phyloP scores from a whole-genome alignment of 2,888 invertebrate species.

The Macrosoma leucophasiata region DNA sequence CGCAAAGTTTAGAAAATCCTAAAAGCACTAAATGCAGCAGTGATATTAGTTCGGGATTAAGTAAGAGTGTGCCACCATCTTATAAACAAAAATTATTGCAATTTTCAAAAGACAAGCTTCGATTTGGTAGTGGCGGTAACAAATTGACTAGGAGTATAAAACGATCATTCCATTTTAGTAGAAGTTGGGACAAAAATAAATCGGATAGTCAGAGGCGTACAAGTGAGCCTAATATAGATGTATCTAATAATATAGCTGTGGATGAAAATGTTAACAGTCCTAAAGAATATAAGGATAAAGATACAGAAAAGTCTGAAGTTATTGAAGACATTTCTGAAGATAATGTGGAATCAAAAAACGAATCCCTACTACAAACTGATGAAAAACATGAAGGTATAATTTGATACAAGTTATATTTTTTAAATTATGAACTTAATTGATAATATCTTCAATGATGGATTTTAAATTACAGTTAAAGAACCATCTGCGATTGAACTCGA shows the following conservation, averaged over 20 bases:
- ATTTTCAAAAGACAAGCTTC: constrained; percentile 65
- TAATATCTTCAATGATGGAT: background rate
- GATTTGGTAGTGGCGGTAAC: constrained; percentile 66
- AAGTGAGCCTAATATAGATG: constrained; percentile 61
- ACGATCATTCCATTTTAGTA: constrained; percentile 65
- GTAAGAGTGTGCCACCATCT: constrained; percentile 70
- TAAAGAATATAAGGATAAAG: constrained; percentile 63
- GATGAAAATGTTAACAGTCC: constrained; percentile 46
- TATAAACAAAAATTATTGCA: constrained; percentile 69
- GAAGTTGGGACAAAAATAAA: constrained; percentile 66
- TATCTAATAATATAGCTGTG: constrained; percentile 42
- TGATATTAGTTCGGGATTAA: constrained; percentile 58
- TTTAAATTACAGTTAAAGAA: constrained; percentile 50
- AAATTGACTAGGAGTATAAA: constrained; percentile 67
- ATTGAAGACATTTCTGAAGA: constrained; percentile 60
- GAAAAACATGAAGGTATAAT: constrained; percentile 52
- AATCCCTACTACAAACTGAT: constrained; percentile 43
- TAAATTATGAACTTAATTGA: background rate
- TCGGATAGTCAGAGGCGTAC: constrained; percentile 54
- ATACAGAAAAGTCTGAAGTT: constrained; percentile 60
- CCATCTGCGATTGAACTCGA: constrained; percentile 86
- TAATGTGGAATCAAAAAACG: constrained; percentile 61
- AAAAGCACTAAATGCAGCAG: constrained; percentile 62
- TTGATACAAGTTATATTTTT: background rate
- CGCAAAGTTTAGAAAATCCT: constrained; percentile 63